phyloP scores from a whole-genome alignment of 2,888 invertebrate genomes.

The Amblyteles armatorius region DNA sequence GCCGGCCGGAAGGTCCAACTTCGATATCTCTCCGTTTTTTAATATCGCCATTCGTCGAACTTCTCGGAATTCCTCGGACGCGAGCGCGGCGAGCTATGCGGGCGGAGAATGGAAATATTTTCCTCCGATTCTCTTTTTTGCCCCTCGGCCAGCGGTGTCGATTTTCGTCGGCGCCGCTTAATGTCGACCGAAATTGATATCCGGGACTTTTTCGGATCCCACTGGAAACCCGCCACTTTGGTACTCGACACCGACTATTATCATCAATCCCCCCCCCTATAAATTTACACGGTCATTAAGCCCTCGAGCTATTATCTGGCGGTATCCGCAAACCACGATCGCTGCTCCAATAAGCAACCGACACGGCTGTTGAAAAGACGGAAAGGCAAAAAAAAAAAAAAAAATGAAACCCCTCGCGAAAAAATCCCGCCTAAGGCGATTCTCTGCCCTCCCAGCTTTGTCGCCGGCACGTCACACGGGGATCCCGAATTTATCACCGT shows the following conservation, averaged over 20 bases:
- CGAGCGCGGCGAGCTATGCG: background rate
- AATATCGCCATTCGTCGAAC: constrained; percentile 58
- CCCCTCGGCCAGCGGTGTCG: constrained; percentile 8
- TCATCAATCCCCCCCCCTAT: background rate
- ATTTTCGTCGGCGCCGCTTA: constrained; percentile 2
- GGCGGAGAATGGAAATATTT: constrained; percentile 41
- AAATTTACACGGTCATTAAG: constrained; percentile 34
- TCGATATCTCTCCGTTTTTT: constrained; percentile 44
- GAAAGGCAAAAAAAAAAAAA: background rate
- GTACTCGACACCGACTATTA: constrained; percentile 29
- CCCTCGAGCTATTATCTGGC: background rate
- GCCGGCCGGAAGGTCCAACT: constrained; percentile 45
- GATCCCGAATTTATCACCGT: constrained; percentile 59
- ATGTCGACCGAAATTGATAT: constrained; percentile 7
- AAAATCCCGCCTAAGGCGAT: constrained; percentile 37
- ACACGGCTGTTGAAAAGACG: background rate
- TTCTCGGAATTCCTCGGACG: constrained; percentile 54
- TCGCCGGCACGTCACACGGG: constrained; percentile 57
- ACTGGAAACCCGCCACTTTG: constrained; percentile 15
- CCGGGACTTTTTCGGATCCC: background rate
- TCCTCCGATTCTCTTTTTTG: background rate
- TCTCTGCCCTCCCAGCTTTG: constrained; percentile 32
- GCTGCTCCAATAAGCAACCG: background rate
- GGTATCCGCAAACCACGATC: constrained; percentile 8
- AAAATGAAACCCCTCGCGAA: constrained; percentile 7